phyloP scores from a whole-genome alignment of 2,113 vertebrate species.

The Atractosteus spatula region DNA sequence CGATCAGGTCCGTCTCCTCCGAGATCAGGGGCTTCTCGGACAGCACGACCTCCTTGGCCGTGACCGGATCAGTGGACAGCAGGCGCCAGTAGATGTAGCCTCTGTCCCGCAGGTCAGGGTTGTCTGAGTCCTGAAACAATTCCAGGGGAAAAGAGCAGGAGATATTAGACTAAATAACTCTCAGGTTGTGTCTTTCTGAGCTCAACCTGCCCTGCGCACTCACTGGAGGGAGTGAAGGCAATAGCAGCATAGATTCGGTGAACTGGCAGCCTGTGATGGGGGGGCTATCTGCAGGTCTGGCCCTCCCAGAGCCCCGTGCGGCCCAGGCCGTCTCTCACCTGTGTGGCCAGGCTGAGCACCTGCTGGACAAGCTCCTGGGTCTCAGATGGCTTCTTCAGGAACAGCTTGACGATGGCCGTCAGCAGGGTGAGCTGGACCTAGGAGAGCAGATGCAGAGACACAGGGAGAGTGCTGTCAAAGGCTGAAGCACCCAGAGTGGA shows the following conservation, averaged over 20 bases:
- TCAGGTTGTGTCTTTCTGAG: too few species aligned
- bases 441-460: not conserved
- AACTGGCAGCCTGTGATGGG: too few species aligned
- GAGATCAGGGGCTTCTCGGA: slow-evolving; percentile 96
- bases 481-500: not conserved
- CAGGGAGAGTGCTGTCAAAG: not conserved
- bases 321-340: slow-evolving; percentile 64
- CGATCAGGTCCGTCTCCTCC: slow-evolving; percentile 94
- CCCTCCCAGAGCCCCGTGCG: too few species aligned
- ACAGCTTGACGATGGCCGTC: slow-evolving; percentile 93
- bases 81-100: slow-evolving; percentile 99
- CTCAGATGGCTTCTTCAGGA: slow-evolving; percentile 94
- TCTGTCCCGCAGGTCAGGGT: slow-evolving; percentile 94
- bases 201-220: too few species aligned
- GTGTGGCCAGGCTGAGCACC: slow-evolving; percentile 92
- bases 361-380: slow-evolving; percentile 95
- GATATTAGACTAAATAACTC: too few species aligned
- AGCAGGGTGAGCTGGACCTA: slow-evolving; percentile 92
- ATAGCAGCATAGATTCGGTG: too few species aligned
- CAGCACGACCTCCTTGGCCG: slow-evolving; percentile 94
- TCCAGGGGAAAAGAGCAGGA: not conserved
- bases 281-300: too few species aligned
- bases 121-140: slow-evolving; percentile 86
- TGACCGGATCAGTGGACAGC: slow-evolving; percentile 94
- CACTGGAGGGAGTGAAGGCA: too few species aligned